phyloP scores from a whole-genome alignment of 2,113 vertebrate species.

The Oryctolagus cuniculus region mOryCun1.1 NC_091435.1:100148001-100148500 shows the following conservation, averaged over 20 bases:
- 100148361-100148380: no score
- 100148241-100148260: background rate
- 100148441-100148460: no score
- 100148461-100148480: background rate
- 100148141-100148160: background rate
- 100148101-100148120: background rate
- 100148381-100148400: no score
- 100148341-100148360: no score
- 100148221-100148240: background rate
- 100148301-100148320: background rate
- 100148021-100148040: background rate
- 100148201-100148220: background rate
- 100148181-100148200: background rate
- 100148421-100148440: no score
- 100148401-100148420: no score
- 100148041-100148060: background rate
- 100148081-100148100: background rate
- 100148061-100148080: background rate
- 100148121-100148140: background rate
- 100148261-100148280: background rate
- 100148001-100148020: background rate
- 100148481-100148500: slow-evolving; percentile 22
- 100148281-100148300: background rate
- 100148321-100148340: background rate
- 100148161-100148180: background rate